phyloP scores from a whole-genome alignment of 1,140 invertebrate genomes.

The Drosophila ercepeae region DNA sequence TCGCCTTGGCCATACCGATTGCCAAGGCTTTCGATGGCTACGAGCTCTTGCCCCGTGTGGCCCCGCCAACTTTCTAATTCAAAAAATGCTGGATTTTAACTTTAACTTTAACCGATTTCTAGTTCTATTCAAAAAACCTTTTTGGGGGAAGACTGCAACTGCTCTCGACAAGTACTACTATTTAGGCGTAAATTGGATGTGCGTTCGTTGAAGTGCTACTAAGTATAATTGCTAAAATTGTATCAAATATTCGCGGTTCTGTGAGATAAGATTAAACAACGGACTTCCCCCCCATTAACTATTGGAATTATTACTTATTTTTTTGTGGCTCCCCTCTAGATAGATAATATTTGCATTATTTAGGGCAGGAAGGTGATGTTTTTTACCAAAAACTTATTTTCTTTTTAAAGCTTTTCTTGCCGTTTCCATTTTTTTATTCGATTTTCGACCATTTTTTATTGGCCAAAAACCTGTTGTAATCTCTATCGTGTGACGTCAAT shows the following conservation, averaged over 20 bases:
- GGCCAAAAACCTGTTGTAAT: constrained; percentile 38
- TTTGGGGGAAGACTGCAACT: no score
- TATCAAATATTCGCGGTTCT: constrained; percentile 1
- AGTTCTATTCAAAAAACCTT: background rate
- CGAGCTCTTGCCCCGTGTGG: background rate
- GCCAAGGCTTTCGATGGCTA: constrained; percentile 9
- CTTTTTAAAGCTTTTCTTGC: background rate
- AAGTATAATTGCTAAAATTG: background rate
- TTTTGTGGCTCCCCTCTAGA: no score
- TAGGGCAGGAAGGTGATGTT: no score
- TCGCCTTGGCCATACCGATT: constrained; percentile 31
- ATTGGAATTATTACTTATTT: background rate
- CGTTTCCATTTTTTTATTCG: background rate
- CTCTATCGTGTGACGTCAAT: constrained; percentile 59
- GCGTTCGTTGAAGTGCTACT: no score
- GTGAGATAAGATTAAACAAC: constrained; percentile 49
- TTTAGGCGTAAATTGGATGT: constrained; percentile 1
- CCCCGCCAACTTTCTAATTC: background rate
- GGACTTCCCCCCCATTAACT: background rate
- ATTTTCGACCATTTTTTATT: background rate
- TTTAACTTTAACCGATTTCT: no score
- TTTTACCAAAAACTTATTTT: background rate
- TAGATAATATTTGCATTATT: no score
- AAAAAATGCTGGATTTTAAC: no score
- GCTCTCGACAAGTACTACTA: no score